These are phyloP conservation scores for Philonicus albiceps DNA, from an alignment of 2,888 invertebrate species.

Conservation along the genomic window DNA sequence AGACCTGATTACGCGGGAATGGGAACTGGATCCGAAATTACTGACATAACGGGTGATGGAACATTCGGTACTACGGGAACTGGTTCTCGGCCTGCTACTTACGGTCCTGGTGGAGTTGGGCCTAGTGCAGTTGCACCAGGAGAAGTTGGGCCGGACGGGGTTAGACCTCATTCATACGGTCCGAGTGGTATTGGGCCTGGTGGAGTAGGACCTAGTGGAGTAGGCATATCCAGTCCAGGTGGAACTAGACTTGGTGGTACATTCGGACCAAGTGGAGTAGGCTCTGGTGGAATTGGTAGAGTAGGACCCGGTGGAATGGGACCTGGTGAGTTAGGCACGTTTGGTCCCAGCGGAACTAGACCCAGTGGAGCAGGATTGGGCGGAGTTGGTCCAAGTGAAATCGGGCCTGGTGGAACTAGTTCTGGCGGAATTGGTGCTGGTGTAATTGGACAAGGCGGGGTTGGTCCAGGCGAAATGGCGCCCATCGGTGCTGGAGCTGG, in stretches of 20 bases:
- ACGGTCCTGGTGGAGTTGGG: not conserved
- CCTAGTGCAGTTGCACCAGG: conserved; percentile 46
- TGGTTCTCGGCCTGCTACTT: no score
- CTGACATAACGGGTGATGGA: not conserved
- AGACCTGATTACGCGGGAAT: not conserved
- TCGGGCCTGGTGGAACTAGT: not conserved
- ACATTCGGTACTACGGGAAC: not conserved
- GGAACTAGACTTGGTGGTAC: not conserved
- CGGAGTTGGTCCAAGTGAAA: conserved; percentile 21
- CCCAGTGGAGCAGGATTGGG: conserved; percentile 46
- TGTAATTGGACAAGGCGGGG: conserved; percentile 32
- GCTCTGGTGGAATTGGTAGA: conserved; percentile 38
- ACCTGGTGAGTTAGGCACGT: no score
- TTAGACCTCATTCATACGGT: no score
- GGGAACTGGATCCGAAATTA: not conserved
- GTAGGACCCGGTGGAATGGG: no score
- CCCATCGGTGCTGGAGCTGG: no score
- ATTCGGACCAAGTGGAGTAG: conserved; percentile 35
- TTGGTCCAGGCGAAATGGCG: no score
- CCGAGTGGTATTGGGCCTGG: not conserved
- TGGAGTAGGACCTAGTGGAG: conserved; percentile 42
- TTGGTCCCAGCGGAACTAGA: not conserved
- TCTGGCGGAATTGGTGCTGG: not conserved
- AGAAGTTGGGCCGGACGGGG: conserved; percentile 45
- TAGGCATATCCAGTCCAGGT: not conserved